Evolutionary conservation across 2,797 vertebrate species (phyloP), one percentile per base, ranked within the genome.

Genomic region (Catostomus latipinnis): DNA sequence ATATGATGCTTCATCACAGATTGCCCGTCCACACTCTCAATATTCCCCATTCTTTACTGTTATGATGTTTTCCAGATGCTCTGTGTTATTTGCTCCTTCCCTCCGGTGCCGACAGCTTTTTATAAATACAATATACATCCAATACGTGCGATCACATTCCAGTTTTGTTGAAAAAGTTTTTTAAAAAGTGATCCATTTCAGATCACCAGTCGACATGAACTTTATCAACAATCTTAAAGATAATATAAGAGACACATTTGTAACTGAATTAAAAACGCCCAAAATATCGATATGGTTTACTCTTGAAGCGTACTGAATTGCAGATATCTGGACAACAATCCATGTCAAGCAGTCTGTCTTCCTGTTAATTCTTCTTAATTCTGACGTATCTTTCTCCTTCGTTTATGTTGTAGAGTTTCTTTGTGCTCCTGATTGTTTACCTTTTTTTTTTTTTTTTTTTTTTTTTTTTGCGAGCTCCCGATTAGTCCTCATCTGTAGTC

Each of bases 11-110:
- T 94, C 87, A 96, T 90, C 58, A 96, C 95, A 11, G 94, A 90
- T 76, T 94, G 93, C 58, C 95, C 96, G 81, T 97, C 96, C 89
- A 93, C 92, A 85, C 97, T 97, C 84, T 98, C 96, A 87, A 95
- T 93, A 88, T 98, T 98, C 81, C 96, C 97, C 96, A 98, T 97
- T 74, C 84, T 87, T 61, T 6, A 71, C 49, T 50, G n/a, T 54
- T 50, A 34, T 57, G 69, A 81, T 12, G 76, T 57, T 48, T 78
- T 70, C 60, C 71, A 61, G 81, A 65, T 77, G 57, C 43, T 14
- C 71, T 65, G 6, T 49, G 66, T 72, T 12, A n/a, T 34, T 54
- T 16, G 50, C n/a, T 68, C 53, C 57, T 34, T 63, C 16, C 54
- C 74, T 58, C 46, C 68, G 54, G 48, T 12, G 22, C 66, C n/a